Base-by-base conservation (phyloP, 1,140 invertebrate species). In the Meteorus sp. region DNA sequence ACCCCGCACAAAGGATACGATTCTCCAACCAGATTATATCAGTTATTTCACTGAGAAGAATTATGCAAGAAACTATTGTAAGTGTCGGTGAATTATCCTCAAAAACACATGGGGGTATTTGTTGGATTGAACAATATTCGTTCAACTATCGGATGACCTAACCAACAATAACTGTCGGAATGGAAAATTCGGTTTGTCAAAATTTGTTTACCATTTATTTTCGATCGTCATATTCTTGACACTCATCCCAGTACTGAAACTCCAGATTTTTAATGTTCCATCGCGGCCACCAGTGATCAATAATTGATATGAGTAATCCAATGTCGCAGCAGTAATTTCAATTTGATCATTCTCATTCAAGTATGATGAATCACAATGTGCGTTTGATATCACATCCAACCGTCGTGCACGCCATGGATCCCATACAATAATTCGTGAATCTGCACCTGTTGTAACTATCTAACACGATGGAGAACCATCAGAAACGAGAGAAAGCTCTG, bases 261-360 rank as follows among this genome's bases (percentile, higher is more conserved):
- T 89, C 91, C 91, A 93, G 5, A 91, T 84, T 81, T 86, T 86
- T 1, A 89, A 71, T 2, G 83, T 82, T 25, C 88, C 88, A 71
- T 89, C 83, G 41, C 84, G 81, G 1, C 86, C 88, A 0, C 88
- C 88, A 0, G 89, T 90, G 0, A 91, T 67, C 2, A 93, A 77
- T 41, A 88, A 79, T 64, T 89, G 85, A 51, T 85, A 77, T 1
- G 85, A 82, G 1, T 85, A 83, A 76, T 91, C 88, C 73, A 92
- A 91, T 62, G 84, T 85, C 6, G 88, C 89, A 0, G 88, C 86
- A 0, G 89, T 91, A 23, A 93, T 90, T 77, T 90, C 88, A 27
- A 91, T 81, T 1, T 84, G 81, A 33, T 83, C 73, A 17, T 79
- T 66, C 69, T 86, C 83, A 6, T 87, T 84, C 67, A 85, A 82